Base-by-base conservation (phyloP, 2,888 invertebrate genomes). In the Acronicta aceris region DNA sequence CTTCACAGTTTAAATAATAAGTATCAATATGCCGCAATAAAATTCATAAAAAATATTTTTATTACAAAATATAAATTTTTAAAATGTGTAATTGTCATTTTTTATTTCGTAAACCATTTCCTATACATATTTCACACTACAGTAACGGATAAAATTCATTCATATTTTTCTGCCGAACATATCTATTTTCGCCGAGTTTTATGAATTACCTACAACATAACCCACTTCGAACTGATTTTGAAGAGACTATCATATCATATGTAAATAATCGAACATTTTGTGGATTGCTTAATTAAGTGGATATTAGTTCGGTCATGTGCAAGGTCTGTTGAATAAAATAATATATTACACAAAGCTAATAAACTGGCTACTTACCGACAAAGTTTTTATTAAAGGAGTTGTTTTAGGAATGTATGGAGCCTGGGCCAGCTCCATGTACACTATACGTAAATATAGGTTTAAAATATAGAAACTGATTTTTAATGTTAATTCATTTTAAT, bases 281-380 rank as follows among this genome's bases (percentile, higher is more conserved):
- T 64, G 36, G 65, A 76, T 70, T 61, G 58, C 77, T 79, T 73
- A 77, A 79, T 77, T 77, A 68, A 66, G 65, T 59, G 12, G 54
- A 45, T 62, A 50, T 67, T 50, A 71, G 59, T 46, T 52, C 50
- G 58, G 25, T 40, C 43, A 51, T 57, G 30, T 40, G 50, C 57
- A 72, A 62, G 64, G 62, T 54, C 62, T 65, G 21, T 58, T 53
- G 59, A 78, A 71, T 78, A 52, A 67, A 54, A 67, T 67, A 50
- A 61, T 21, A 74, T 57, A 68, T 55, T 12, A 53, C n/a, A 56
- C 43, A 74, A 51, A 62, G 25, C 47, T 50, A 54, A 67, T 52
- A 67, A 54, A 51, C 21, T 16, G 17, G 38, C 49, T 50, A 38
- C 38, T 43, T 41, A 43, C 33, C 38, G 42, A 42, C 41, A 46